Evolutionary conservation across 1,140 invertebrate species (phyloP), one percentile per base, ranked within the genome.

Genomic region (Cephus cinctus): DNA sequence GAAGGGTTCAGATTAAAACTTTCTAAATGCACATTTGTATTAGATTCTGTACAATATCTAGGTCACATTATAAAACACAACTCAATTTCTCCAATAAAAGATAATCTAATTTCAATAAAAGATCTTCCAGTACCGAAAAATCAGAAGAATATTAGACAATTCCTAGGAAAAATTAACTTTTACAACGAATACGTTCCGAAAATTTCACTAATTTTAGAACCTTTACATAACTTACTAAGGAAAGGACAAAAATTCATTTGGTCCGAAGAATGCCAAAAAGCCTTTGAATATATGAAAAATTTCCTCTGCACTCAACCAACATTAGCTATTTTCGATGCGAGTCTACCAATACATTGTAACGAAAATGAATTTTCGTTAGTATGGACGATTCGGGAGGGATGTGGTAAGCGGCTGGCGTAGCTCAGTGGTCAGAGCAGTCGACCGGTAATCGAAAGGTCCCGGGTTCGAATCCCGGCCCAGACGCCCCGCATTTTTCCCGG

Each of bases 1-100:
- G 52, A 61, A 44, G 50, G 52, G n/a, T 61, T 61, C 20, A 47
- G 27, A 40, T 19, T 60, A n/a, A 57, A 60, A 32, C 36, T 56
- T 4, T 19, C 41, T 21, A 56, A 56, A 45, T 56, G 50, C 16
- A 47, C 16, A 41, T 41, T 41, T 8, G 39, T 1, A 41, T 19
- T 20, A 4, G 39, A 41, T 2, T 55, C 47, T 18, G 56, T 51
- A 2, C 41, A 48, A 39, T 59, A 56, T 36, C 23, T 59, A 3
- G 50, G 53, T n/a, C 56, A 59, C 23, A 34, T 48, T 15, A 48
- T 57, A 32, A 3, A 19, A 11, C 23, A 50, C 12, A 55, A 54
- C 25, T 45, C 38, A 12, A 30, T 55, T n/a, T 44, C n/a, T 22
- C 55, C 51, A 16, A 2, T 39, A 11, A 41, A 42, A 4, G 56